Evolutionary conservation across 2,888 invertebrate genomes (phyloP).

Genomic region (Lycophotia porphyrea): DNA sequence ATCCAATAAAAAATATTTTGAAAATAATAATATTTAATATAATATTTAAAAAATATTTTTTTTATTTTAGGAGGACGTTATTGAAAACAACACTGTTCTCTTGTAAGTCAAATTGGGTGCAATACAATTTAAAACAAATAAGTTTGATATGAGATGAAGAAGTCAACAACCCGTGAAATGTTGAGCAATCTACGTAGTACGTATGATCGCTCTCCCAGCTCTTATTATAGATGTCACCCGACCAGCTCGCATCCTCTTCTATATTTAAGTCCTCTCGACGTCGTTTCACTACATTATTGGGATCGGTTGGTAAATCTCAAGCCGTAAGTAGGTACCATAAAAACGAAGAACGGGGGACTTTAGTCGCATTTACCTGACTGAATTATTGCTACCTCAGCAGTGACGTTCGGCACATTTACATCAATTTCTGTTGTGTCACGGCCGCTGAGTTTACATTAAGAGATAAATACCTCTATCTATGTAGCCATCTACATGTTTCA

Average conservation of each 20-base stretch:
- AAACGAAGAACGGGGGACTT: conserved; percentile 49
- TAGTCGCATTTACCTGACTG: conserved; percentile 54
- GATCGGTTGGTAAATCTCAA: conserved; percentile 74
- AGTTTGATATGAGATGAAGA: conserved; percentile 64
- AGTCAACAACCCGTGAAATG: conserved; percentile 88
- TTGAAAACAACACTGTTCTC: conserved; percentile 6
- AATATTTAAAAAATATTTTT: too few species aligned
- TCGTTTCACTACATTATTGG: conserved; percentile 78
- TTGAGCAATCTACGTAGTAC: conserved; percentile 85
- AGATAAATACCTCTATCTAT: conserved; percentile 51
- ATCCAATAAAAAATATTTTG: neutral
- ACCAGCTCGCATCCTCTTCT: conserved; percentile 89
- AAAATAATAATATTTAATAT: too few species aligned
- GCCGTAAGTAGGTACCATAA: conserved; percentile 67
- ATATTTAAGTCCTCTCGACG: conserved; percentile 86
- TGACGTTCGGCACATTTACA: conserved; percentile 53
- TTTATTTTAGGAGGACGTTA: neutral
- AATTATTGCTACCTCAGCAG: conserved; percentile 50
- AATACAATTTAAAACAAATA: conserved; percentile 17
- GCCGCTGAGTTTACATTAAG: conserved; percentile 50
- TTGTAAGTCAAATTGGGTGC: conserved; percentile 6
- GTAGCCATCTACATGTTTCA: conserved; percentile 52
- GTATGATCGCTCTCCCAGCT: conserved; percentile 87
- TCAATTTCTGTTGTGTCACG: conserved; percentile 56
- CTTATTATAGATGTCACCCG: conserved; percentile 90